These are phyloP conservation scores for Indicator indicator DNA, from an alignment of 2,113 vertebrate genomes.

Conservation along the genomic window DNA sequence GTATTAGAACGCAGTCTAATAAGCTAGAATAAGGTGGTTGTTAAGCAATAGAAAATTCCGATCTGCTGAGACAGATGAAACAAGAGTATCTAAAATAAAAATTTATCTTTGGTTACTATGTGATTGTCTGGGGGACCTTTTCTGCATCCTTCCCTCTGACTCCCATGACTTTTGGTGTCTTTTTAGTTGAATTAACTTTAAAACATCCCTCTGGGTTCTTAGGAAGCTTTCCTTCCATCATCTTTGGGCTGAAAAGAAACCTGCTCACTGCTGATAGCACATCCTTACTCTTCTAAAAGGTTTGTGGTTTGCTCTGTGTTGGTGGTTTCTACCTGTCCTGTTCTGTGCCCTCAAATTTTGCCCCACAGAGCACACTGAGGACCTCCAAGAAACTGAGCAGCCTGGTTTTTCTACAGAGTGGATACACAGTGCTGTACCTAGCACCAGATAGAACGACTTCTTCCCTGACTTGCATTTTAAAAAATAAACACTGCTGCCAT, in stretches of 20 bases:
- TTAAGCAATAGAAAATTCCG: neutral
- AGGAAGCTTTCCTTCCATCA: neutral
- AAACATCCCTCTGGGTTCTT: neutral
- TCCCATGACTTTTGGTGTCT: neutral
- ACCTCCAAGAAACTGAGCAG: neutral
- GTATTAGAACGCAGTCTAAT: slow-evolving; percentile 33
- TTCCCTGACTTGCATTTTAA: neutral
- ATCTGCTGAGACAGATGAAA: slow-evolving; percentile 13
- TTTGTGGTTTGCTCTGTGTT: neutral
- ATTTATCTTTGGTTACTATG: neutral
- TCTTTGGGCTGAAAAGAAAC: neutral
- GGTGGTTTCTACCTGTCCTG: neutral
- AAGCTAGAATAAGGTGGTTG: slow-evolving; percentile 7
- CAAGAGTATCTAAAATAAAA: neutral
- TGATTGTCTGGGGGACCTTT: neutral
- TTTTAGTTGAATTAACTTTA: neutral
- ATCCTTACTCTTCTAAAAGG: neutral
- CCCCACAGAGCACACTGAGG: neutral
- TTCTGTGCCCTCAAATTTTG: neutral
- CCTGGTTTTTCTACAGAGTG: neutral
- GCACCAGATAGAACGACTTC: neutral
- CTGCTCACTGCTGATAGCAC: neutral
- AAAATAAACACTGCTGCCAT: neutral
- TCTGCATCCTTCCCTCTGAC: neutral
- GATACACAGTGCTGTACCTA: neutral